Base-by-base conservation (phyloP, 2,797 vertebrate genomes). In the Notoglanidium macrostoma region DNA sequence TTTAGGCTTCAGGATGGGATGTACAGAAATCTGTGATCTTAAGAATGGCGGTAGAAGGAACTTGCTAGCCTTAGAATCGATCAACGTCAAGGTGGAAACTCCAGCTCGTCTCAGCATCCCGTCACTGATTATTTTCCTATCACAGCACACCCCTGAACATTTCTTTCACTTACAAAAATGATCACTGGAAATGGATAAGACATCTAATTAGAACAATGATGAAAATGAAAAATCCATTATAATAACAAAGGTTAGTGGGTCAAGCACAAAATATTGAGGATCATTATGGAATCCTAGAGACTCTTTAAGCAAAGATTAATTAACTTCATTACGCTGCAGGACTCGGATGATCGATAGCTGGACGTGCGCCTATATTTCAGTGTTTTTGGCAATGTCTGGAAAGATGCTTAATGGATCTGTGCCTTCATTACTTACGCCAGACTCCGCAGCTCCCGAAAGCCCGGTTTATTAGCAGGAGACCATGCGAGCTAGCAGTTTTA, bases 381-480 rank as follows among this genome's bases (percentile, higher is more conserved):
- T 2, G 8, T 35, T 23, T n/a, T 87, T n/a, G 86, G 83, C 83
- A 83, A 86, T 21, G 80, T 77, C 83, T 65, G 54, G 84, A 86
- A 68, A 83, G 61, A 85, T 83, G 54, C 80, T 84, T 89, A 88
- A 90, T 85, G 89, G 80, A 84, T 86, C 80, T 79, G 51, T 46
- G 59, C 77, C 74, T 85, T 86, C 84, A 84, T 89, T 87, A 88
- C 86, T 86, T 80, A 87, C 21, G 51, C 51, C 65, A 10, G 77
- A 32, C 77, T 65, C 44, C 5, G 19, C 49, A 29, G 57, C 81
- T 59, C 32, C n/a, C 57, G 23, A 83, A 12, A 49, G 78, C 74
- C 59, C n/a, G 2, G 74, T 32, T 63, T 65, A 40, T 79, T 87
- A 83, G 40, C 35, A 51, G 35, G 51, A 83, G 84, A 14, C 54